Base-by-base conservation (phyloP, 2,888 invertebrate species). In the Volucella inflata region DNA sequence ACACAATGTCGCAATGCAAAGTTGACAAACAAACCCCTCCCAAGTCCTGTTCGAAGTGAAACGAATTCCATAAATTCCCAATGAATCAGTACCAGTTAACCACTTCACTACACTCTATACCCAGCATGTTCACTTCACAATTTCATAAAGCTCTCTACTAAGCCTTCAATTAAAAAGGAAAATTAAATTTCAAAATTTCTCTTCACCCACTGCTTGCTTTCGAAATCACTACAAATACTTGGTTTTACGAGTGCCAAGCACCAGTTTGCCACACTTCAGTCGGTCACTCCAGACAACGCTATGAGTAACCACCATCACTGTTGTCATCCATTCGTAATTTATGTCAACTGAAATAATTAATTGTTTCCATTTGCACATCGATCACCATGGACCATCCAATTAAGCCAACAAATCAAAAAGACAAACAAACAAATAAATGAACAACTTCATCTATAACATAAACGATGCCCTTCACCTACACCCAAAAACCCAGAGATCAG, bases 341-440 rank as follows among this genome's bases (percentile, higher is more conserved):
- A 53, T 62, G 68, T 77, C 77, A 77, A 76, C 38, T 62, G 60
- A 68, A 77, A 75, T 75, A 67, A 65, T 62, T 77, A 70, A 77
- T 77, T 62, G 44, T 68, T 53, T 51, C 14, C 72, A 78, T 71
- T 71, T 44, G 71, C 30, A 40, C 70, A 71, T 78, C 78, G 60
- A 71, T 78, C 78, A 71, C 64, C 71, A 57, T 8, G 30, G 70
- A 48, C 64, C 55, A 59, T 67, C 72, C 79, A 79, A 79, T 79
- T 72, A 72, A 67, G 72, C 59, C 53, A 79, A 65, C 78, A 71
- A 79, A 79, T 79, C 78, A 79, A 78, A 71, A 78, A 76, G 67
- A 51, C 67, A 76, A 67, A 76, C 36, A 76, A 76, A 76, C 50
- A 60, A 60, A 70, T 46, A 71, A 71, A 48, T n/a, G 50, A 60